Percentiles rank a stretch among this genome's conserved stretches.
These are phyloP conservation scores for Loriculus beryllinus DNA, from an alignment of 2,797 vertebrate genomes.

Conservation along the genomic window DNA sequence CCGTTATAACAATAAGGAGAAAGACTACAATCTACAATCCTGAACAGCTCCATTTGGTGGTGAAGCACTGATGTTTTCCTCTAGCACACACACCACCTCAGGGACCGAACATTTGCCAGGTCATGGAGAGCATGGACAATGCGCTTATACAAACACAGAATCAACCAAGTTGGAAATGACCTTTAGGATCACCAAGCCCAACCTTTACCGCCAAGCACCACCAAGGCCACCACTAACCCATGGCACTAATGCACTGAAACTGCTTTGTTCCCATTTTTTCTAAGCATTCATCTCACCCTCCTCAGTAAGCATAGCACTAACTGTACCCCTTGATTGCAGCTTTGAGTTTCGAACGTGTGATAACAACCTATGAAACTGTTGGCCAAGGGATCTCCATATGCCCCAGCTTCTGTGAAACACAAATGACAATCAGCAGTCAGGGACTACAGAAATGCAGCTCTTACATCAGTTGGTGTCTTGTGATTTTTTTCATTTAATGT, in stretches of 20 bases:
- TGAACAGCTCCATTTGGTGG: not conserved
- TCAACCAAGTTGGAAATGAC: not conserved
- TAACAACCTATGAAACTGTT: not conserved
- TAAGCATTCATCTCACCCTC: slow-evolving; percentile 10
- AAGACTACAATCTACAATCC: not conserved
- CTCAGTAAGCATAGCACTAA: slow-evolving; percentile 27
- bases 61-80: not conserved
- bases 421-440: not conserved
- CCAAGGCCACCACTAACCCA: not conserved
- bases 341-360: slow-evolving; percentile 32
- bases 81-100: not conserved
- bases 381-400: not conserved
- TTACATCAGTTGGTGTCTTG: not conserved
- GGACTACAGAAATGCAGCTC: not conserved
- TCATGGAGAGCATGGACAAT: not conserved
- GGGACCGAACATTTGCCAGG: not conserved
- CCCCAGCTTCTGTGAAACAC: not conserved
- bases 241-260: not conserved
- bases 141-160: not conserved
- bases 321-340: slow-evolving; percentile 7
- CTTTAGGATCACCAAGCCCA: not conserved
- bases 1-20: fast-evolving
- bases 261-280: not conserved
- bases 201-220: not conserved
- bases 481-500: not conserved